Base-by-base conservation (phyloP, 2,888 invertebrate species). In the Incurvaria masculella region DNA sequence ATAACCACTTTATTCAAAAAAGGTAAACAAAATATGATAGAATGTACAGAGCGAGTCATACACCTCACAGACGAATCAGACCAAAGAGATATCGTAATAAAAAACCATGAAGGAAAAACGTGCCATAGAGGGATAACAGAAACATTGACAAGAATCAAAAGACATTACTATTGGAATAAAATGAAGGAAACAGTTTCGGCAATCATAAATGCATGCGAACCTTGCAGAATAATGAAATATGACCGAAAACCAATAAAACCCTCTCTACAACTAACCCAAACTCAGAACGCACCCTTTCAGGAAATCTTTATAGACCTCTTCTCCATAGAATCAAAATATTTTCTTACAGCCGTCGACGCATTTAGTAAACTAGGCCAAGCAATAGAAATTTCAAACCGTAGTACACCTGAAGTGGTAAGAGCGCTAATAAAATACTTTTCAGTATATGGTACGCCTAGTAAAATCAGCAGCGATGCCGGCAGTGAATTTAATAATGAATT, bases 161-260 rank as follows among this genome's bases (percentile, higher is more conserved):
- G 48, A 21, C 26, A 21, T 16, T 55, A 52, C 19, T 51, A 21
- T n/a, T 55, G 51, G 49, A 10, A 21, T 4, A 53, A 51, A 16
- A 55, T 56, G 52, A 17, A 49, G 11, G 33, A 53, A 42, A 50
- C 53, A 6, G 46, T 56, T 14, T 5, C 51, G 1, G 21, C 38
- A n/a, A 27, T 54, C 6, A 57, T 59, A 33, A 59, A 59, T 42
- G n/a, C 49, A 0, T 61, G 59, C 21, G 55, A 59, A 20, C 1
- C 10, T 2, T 61, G 58, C 45, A 52, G 51, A 48, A 46, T 19
- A 49, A 57, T 50, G 45, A 53, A 55, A 46, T 53, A 55, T 33
- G 53, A 52, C 21, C 26, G 53, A 8, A 47, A 33, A 23, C 59
- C 59, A 0, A 19, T 59, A 2, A 59, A 59, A 49, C 57, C 58